Base-by-base conservation (phyloP, 2,888 invertebrate genomes). In the Parascotia fuliginaria region DNA sequence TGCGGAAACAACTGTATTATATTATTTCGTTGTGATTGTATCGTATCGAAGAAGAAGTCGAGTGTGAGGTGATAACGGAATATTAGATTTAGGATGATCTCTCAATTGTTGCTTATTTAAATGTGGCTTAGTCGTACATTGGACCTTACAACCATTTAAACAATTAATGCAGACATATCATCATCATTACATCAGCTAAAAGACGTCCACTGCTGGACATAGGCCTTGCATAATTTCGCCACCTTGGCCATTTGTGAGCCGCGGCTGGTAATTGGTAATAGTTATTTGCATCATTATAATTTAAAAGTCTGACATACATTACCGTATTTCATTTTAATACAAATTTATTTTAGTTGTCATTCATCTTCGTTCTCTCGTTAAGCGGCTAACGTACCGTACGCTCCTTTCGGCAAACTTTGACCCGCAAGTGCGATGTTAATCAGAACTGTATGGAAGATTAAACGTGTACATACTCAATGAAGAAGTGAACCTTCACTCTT, bases 341-440 rank as follows among this genome's bases (percentile, higher is more conserved):
- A n/a, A n/a, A n/a, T n/a, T n/a, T n/a, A n/a, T n/a, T n/a, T n/a
- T n/a, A n/a, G n/a, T n/a, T n/a, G n/a, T n/a, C n/a, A n/a, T n/a
- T n/a, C n/a, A n/a, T n/a, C n/a, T n/a, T n/a, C n/a, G n/a, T n/a
- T n/a, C n/a, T n/a, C n/a, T n/a, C n/a, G n/a, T n/a, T n/a, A n/a
- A n/a, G 19, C 19, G 19, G 19, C 19, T 19, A 19, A 19, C 19
- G 19, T 19, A 19, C 19, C 19, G 19, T 19, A 19, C 19, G 5
- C 5, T 2, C 3, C 19, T 19, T 60, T 45, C 43, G 50, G 36
- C 52, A 52, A 63, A 60, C 48, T 60, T 46, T 53, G 52, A 59
- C 60, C 62, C 50, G 44, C 53, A 36, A 41, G 39, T 58, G 33
- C 40, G 58, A 65, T 70, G 60, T 55, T 62, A 71, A 73, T 71